A percentile compares a stretch with the other conserved stretches of the same genome.
These are phyloP conservation scores for Macrotrachela quadricornifera DNA, from an alignment of 1,140 invertebrate species.

Conservation along the genomic window DNA sequence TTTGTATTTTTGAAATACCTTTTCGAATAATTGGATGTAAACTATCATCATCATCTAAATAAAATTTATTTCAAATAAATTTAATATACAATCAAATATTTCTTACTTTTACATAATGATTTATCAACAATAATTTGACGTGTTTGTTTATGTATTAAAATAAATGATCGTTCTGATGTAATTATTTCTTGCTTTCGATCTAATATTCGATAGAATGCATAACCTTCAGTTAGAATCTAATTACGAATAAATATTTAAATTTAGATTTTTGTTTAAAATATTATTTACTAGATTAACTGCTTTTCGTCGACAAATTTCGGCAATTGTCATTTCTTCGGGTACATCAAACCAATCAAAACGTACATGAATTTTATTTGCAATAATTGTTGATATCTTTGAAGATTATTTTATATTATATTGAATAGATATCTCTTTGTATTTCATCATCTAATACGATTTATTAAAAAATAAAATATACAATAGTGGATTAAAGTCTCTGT, in stretches of 20 bases:
- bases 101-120: not conserved
- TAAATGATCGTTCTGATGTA: conserved; percentile 16
- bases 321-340: conserved; percentile 22
- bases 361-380: conserved; percentile 16
- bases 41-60: not conserved
- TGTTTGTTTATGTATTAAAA: conserved; percentile 18
- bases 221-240: conserved; percentile 23
- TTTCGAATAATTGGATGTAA: not conserved
- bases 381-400: conserved; percentile 14
- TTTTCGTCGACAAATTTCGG: conserved; percentile 21
- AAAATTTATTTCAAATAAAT: not conserved
- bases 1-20: not conserved
- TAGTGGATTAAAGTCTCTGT: no score
- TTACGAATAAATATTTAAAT: conserved; percentile 9
- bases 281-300: conserved; percentile 14
- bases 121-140: not conserved
- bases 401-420: not conserved
- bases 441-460: not conserved
- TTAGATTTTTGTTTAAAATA: no score
- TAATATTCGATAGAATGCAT: conserved; percentile 17
- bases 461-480: no score
- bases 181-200: conserved; percentile 14
- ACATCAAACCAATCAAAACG: conserved; percentile 20
- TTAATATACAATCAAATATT: not conserved
- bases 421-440: no score